phyloP scores from a whole-genome alignment of 1,140 invertebrate species.

The Cydia pomonella region DNA sequence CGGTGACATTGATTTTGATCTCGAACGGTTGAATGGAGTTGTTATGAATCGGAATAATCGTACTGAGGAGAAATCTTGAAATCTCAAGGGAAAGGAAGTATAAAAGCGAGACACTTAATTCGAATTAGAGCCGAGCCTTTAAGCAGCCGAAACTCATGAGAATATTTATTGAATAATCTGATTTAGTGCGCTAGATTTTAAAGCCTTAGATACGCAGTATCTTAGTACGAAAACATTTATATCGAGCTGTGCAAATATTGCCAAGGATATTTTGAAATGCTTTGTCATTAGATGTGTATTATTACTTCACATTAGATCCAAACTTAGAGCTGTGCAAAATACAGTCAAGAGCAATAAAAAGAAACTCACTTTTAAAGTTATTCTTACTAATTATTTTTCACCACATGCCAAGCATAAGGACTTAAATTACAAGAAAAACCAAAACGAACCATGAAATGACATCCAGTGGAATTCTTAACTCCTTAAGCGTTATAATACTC shows the following conservation, averaged over 20 bases:
- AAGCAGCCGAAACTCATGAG: background rate
- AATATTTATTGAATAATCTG: background rate
- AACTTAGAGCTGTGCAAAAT: too few relatives aligned
- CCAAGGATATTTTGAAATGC: background rate
- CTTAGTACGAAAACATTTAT: background rate
- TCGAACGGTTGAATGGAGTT: background rate
- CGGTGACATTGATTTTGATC: constrained; percentile 57
- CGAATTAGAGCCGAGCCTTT: background rate
- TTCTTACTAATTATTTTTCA: too few relatives aligned
- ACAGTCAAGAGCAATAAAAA: too few relatives aligned
- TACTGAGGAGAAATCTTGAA: background rate
- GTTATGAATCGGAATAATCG: background rate
- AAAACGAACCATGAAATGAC: constrained; percentile 6
- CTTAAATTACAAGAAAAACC: background rate
- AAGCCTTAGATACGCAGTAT: background rate
- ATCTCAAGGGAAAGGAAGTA: background rate
- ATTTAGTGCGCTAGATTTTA: background rate
- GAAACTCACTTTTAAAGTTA: too few relatives aligned
- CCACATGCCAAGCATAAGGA: background rate
- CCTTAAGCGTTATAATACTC: background rate
- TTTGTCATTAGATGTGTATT: too few relatives aligned
- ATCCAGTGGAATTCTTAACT: background rate
- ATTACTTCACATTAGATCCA: too few relatives aligned
- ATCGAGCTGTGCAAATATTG: background rate
- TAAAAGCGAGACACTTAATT: background rate